phyloP scores from a whole-genome alignment of 2,888 invertebrate genomes.

The Metellina segmentata region DNA sequence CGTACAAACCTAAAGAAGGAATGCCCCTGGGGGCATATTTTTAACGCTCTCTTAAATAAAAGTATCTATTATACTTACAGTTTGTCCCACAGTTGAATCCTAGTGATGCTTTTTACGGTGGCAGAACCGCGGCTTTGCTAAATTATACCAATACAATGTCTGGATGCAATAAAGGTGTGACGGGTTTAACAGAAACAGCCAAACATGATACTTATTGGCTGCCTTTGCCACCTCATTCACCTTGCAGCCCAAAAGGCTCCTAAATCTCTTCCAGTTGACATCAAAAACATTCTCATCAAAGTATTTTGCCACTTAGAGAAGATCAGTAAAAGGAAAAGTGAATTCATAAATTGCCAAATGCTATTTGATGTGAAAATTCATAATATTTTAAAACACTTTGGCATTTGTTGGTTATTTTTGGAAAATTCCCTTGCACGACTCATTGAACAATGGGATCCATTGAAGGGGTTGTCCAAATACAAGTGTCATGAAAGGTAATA shows the following conservation, averaged over 20 bases:
- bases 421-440: not conserved
- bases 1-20: too few species aligned
- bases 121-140: too few species aligned
- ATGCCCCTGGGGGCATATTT: too few species aligned
- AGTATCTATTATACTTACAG: too few species aligned
- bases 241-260: slow-evolving; percentile 7
- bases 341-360: not conserved
- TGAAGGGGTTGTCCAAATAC: too few species aligned
- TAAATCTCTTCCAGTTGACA: not conserved
- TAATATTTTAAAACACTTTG: not conserved
- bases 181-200: not conserved
- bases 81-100: too few species aligned
- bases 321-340: too few species aligned
- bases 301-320: not conserved
- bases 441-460: too few species aligned
- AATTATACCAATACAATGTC: slow-evolving; percentile 6
- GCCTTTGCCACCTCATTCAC: slow-evolving; percentile 4
- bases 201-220: slow-evolving; percentile 14
- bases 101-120: too few species aligned
- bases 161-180: slow-evolving; percentile 8
- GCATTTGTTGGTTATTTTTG: not conserved
- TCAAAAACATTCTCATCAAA: not conserved
- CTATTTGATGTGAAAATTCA: not conserved
- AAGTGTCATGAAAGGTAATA: too few species aligned
- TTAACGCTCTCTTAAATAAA: too few species aligned